Conservation (phyloP, 2,113 vertebrate species). For the Ageneiosus marmoratus region DNA sequence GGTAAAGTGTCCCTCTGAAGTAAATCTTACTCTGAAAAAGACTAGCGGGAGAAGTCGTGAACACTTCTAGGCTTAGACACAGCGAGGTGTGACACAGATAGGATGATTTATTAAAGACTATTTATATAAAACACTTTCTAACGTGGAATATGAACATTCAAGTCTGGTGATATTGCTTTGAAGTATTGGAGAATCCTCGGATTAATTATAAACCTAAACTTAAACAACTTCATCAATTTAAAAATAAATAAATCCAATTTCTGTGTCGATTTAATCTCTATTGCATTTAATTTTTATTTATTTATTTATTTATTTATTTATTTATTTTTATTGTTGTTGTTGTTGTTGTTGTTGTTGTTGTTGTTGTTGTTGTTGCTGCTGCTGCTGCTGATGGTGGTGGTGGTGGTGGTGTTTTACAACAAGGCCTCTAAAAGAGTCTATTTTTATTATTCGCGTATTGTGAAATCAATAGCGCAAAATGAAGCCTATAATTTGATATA, state of each 20-base stretch:
- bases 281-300: background rate
- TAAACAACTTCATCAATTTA: background rate
- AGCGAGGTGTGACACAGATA: background rate
- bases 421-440: background rate
- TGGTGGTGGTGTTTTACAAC: background rate
- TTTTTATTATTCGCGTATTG: background rate
- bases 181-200: background rate
- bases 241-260: background rate
- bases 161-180: background rate
- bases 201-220: background rate
- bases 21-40: background rate
- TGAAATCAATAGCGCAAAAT: background rate
- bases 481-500: background rate
- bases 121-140: background rate
- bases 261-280: background rate
- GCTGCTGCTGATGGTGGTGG: no score
- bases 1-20: background rate
- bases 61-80: background rate
- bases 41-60: no score
- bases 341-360: background rate
- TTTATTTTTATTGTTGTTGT: background rate
- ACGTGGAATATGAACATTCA: background rate
- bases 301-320: no score
- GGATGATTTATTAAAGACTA: background rate
- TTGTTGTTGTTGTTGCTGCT: no score